Percentiles rank a stretch among this genome's conserved stretches.
phyloP scores from a whole-genome alignment of 2,888 invertebrate genomes.

The Achlya flavicornis region DNA sequence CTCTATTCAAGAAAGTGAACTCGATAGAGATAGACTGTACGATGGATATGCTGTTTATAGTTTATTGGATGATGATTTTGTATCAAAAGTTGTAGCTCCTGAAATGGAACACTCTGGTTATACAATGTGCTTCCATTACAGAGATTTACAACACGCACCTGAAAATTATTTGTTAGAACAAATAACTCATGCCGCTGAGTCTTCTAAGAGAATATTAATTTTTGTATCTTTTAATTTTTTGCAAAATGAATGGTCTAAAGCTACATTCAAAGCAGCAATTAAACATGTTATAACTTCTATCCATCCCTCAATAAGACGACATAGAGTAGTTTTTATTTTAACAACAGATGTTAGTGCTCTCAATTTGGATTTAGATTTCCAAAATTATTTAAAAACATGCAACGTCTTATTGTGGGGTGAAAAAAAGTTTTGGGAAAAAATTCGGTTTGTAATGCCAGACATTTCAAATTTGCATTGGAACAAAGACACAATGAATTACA shows the following conservation, averaged over 20 bases:
- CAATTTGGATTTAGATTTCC: constrained; percentile 90
- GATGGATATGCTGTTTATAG: constrained; percentile 95
- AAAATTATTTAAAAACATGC: constrained; percentile 88
- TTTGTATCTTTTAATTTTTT: constrained; percentile 92
- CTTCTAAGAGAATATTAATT: constrained; percentile 88
- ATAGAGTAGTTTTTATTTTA: constrained; percentile 82
- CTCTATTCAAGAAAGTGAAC: constrained; percentile 82
- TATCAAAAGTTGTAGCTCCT: constrained; percentile 87
- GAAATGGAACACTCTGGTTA: constrained; percentile 89
- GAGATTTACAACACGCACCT: constrained; percentile 84
- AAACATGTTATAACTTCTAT: constrained; percentile 87
- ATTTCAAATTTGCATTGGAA: constrained; percentile 86
- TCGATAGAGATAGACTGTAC: constrained; percentile 88
- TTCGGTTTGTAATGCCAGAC: constrained; percentile 93
- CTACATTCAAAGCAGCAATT: constrained; percentile 91
- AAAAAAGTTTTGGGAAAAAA: constrained; percentile 94
- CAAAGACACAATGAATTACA: constrained; percentile 81
- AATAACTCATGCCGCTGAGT: constrained; percentile 85
- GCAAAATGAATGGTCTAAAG: constrained; percentile 92
- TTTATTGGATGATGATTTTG: constrained; percentile 90
- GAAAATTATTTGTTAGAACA: constrained; percentile 86
- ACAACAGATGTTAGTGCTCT: constrained; percentile 87
- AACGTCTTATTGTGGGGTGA: constrained; percentile 91
- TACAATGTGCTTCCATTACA: constrained; percentile 88
- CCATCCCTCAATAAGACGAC: constrained; percentile 86